Conservation (phyloP, 2,888 invertebrate species). For the Gonocerus acuteangulatus region DNA sequence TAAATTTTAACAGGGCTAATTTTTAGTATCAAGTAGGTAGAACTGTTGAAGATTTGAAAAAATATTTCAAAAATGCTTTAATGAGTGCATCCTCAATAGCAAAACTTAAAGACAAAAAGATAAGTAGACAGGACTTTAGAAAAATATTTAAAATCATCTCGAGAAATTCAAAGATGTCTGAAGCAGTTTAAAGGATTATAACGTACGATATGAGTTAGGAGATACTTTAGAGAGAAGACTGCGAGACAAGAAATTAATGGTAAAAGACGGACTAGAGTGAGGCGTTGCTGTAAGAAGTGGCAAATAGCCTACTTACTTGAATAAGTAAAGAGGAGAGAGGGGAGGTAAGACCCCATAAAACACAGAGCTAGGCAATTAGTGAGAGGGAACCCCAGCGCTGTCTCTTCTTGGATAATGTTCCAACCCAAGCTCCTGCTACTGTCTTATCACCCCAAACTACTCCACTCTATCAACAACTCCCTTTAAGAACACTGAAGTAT, state of each 20-base stretch:
- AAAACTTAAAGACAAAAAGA: no score
- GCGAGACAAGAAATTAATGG: constrained; percentile 9
- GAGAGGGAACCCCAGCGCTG: neutral
- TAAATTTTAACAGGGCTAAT: no score
- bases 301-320: constrained; percentile 22
- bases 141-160: neutral
- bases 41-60: no score
- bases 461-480: no score
- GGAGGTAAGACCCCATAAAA: constrained; percentile 15
- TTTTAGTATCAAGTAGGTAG: no score
- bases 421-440: no score
- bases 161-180: neutral
- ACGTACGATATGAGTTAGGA: neutral
- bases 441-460: no score
- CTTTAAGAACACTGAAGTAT: no score
- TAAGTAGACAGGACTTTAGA: no score
- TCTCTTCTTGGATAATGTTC: constrained; percentile 1
- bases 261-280: neutral
- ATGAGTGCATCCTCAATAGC: no score
- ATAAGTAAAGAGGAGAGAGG: constrained; percentile 13
- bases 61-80: no score
- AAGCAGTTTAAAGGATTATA: neutral
- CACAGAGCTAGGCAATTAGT: constrained; percentile 23
- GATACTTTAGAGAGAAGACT: neutral
- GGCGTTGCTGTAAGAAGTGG: constrained; percentile 13